These are phyloP conservation scores for Dioctria linearis DNA, from an alignment of 2,888 invertebrate genomes.

Conservation along the genomic window DNA sequence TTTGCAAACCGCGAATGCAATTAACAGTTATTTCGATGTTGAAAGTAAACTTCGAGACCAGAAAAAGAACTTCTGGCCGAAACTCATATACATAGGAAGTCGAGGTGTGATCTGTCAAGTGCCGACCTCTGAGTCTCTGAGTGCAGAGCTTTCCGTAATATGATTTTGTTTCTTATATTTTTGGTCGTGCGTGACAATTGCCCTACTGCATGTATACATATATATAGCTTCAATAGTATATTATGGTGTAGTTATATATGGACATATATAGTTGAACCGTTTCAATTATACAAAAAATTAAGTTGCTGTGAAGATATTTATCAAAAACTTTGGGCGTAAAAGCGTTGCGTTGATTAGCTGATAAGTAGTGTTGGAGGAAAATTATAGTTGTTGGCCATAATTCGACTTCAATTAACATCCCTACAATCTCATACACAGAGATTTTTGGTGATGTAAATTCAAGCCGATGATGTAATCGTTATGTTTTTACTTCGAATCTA, in stretches of 20 bases:
- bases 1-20: conserved; percentile 24
- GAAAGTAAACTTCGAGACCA: conserved; percentile 1
- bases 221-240: no score
- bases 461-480: background rate
- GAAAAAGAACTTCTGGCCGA: background rate
- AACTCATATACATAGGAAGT: background rate
- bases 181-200: background rate
- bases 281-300: no score
- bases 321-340: conserved; percentile 4
- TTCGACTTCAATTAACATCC: background rate
- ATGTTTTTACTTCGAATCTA: background rate
- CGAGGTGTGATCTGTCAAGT: conserved; percentile 6
- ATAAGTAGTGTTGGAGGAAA: background rate
- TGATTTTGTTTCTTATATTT: background rate
- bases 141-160: background rate
- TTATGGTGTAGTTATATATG: no score
- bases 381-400: background rate
- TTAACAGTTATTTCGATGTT: conserved; percentile 43
- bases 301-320: conserved; percentile 1
- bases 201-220: background rate
- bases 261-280: no score
- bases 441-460: background rate
- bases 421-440: background rate
- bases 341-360: background rate
- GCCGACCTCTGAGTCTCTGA: conserved; percentile 4